Base-by-base conservation (phyloP, 2,113 vertebrate species). In the Trinectes maculatus region DNA sequence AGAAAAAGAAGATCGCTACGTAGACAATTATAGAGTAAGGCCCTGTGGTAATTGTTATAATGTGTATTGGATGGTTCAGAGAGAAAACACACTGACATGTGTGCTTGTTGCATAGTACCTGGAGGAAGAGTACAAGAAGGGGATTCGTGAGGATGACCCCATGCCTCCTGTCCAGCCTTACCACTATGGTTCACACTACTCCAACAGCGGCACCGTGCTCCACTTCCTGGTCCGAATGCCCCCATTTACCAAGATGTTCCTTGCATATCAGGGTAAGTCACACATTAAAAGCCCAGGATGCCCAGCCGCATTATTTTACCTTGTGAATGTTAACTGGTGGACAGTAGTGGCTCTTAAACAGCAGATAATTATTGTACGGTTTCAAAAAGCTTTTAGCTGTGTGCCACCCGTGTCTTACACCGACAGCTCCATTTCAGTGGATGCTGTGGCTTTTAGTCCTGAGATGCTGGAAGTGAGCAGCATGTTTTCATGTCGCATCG, bases 121-220 rank as follows among this genome's bases (percentile, higher is more conserved):
- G 70, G 98, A 99, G 82, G 98, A 99, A 49, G 97, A 99, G 68
- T 99, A 95, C 75, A 95, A 93, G 82, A 99, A 98, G 87, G 96
- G 96, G 39, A 93, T 94, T 12, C 83, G 95, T 37, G 98, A 99
- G 34, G 98, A 99, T 24, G 98, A 99, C 90, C 98, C 98, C 34
- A 97, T 99, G 98, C 98, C 98, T 1, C 97, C 98, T 0, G 98
- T 99, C 3, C 98, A 96, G 81, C 98, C 98, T 0, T 99, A 99
- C 79, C 98, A 99, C 85, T 99, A 99, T 2, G 98, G 98, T 87
- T 99, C 98, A 13, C 98, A 99, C 88, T 99, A 99, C 70, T 99
- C 98, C 71, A 99, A 99, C 91, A 99, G 97, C 2, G 98, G 98
- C 79, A 99, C 98, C 0, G 96, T 99, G 54, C 94, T 99, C 26